phyloP scores from a whole-genome alignment of 2,113 vertebrate genomes.

The Phrynosoma platyrhinos region DNA sequence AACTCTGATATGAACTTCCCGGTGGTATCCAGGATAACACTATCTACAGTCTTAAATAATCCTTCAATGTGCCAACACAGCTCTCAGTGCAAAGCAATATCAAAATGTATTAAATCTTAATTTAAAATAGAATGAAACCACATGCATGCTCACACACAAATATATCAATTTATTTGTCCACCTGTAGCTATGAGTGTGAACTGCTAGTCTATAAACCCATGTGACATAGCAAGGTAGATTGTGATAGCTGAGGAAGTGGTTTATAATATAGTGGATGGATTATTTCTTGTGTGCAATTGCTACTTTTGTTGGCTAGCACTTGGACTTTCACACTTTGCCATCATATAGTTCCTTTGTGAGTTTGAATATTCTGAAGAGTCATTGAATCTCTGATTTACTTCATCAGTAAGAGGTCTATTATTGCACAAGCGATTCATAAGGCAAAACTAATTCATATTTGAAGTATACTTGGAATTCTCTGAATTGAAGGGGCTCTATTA shows the following conservation, averaged over 20 bases:
- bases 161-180: not conserved
- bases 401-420: not conserved
- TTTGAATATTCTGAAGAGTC: conserved; percentile 26
- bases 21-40: not conserved
- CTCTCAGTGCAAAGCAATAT: not conserved
- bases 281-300: too few relatives aligned
- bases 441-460: conserved; percentile 31
- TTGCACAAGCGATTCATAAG: conserved; percentile 23
- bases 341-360: not conserved
- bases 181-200: not conserved
- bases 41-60: not conserved
- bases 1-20: not conserved
- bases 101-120: too few relatives aligned
- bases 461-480: conserved; percentile 16
- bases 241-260: not conserved
- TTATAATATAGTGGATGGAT: not conserved
- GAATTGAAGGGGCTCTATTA: conserved; percentile 12
- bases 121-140: too few relatives aligned
- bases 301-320: not conserved
- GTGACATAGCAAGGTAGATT: not conserved
- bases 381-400: not conserved
- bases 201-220: not conserved
- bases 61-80: not conserved
- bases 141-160: not conserved
- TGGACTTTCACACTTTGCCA: not conserved